These are phyloP conservation scores for Eulithis prunata DNA, from an alignment of 2,888 invertebrate species.

Conservation along the genomic window DNA sequence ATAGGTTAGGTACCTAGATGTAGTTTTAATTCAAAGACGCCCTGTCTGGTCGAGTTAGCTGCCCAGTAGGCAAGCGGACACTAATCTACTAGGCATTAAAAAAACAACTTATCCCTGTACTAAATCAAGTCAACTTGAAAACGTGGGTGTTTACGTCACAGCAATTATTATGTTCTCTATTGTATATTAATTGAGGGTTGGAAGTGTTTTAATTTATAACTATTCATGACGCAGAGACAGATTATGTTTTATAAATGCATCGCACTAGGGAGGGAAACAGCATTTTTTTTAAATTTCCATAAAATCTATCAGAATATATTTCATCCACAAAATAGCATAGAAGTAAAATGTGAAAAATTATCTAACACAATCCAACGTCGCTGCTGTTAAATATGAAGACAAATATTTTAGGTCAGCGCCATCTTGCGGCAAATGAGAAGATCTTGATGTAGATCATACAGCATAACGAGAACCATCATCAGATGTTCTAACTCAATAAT, in stretches of 20 bases:
- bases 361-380: too few relatives aligned
- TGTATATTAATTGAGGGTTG: conserved; percentile 6
- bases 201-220: background rate
- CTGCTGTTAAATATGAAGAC: too few relatives aligned
- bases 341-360: too few relatives aligned
- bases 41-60: conserved; percentile 14
- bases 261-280: too few relatives aligned
- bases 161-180: conserved; percentile 18
- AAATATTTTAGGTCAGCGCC: background rate
- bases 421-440: background rate
- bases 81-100: conserved; percentile 26
- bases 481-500: background rate
- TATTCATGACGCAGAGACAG: conserved; percentile 10
- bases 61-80: conserved; percentile 2
- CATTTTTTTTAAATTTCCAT: too few relatives aligned
- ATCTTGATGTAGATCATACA: background rate
- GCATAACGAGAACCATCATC: background rate
- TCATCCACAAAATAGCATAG: too few relatives aligned
- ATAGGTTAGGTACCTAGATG: too few relatives aligned
- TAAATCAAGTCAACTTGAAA: conserved; percentile 13
- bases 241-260: too few relatives aligned
- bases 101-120: conserved; percentile 14
- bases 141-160: conserved; percentile 26
- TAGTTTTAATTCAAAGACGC: background rate
- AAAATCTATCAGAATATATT: too few relatives aligned